Evolutionary conservation across 2,113 vertebrate genomes (phyloP).

Genomic region (Cyrtonyx montezumae): DNA sequence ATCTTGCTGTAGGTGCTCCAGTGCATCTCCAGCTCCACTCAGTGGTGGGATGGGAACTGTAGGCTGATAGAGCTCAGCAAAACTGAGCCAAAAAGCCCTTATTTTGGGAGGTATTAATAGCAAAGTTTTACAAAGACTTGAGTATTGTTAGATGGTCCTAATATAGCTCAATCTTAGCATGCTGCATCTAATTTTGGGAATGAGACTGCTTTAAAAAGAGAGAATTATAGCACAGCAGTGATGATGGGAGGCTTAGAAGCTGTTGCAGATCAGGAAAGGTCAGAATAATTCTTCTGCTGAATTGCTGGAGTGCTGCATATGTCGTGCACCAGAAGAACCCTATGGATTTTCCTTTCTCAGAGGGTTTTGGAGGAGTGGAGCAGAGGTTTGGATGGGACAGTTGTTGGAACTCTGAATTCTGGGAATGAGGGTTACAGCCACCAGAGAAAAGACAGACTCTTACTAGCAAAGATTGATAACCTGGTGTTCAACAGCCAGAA

Average conservation of each 20-base stretch:
- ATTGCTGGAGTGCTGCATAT: accelerated
- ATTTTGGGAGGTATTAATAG: background rate
- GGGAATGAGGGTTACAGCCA: accelerated
- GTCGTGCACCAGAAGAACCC: background rate
- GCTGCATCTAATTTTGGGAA: background rate
- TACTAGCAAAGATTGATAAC: background rate
- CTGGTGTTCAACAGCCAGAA: accelerated
- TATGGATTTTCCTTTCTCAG: background rate
- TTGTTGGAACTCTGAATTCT: background rate
- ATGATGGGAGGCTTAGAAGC: background rate
- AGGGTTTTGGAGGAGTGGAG: accelerated
- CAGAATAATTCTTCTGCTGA: background rate
- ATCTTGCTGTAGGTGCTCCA: background rate
- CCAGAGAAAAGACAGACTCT: background rate
- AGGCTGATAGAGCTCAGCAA: background rate
- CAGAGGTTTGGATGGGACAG: accelerated
- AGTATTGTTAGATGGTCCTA: background rate
- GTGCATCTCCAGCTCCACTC: background rate
- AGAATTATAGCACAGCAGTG: background rate
- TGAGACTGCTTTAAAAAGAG: background rate
- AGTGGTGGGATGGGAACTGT: background rate
- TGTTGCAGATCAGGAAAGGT: background rate
- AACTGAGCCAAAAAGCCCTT: background rate
- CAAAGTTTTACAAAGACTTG: background rate
- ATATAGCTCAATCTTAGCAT: background rate